Evolutionary conservation across 2,888 invertebrate species (phyloP).

Genomic region (Cecidostiba fungosa): DNA sequence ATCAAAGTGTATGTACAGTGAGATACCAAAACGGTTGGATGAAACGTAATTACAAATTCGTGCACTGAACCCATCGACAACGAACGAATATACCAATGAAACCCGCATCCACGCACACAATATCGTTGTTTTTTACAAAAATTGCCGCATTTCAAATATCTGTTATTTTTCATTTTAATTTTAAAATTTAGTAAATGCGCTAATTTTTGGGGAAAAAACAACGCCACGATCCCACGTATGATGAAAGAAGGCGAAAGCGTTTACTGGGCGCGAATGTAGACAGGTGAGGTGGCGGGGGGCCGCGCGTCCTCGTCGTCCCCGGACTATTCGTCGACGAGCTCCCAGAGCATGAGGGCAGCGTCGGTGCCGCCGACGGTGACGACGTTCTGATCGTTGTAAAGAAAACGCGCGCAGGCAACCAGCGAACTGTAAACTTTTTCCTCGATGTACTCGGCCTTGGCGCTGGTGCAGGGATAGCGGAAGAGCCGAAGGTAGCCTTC

Average conservation of each 20-base stretch:
- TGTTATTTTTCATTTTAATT: too few relatives aligned
- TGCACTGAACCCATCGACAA: constrained; percentile 7
- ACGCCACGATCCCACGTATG: not conserved
- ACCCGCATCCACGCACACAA: not conserved
- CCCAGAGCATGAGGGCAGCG: constrained; percentile 95
- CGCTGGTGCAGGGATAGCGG: constrained; percentile 92
- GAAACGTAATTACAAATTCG: not conserved
- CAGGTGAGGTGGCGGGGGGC: constrained; percentile 37
- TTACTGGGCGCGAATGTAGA: constrained; percentile 52
- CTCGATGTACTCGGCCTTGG: constrained; percentile 93
- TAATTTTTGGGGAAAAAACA: not conserved
- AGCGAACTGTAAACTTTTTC: constrained; percentile 93
- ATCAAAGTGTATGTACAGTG: not conserved
- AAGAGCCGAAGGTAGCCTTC: constrained; percentile 93
- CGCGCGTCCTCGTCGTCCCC: constrained; percentile 34
- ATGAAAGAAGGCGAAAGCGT: constrained; percentile 9
- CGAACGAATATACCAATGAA: not conserved
- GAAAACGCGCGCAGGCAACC: constrained; percentile 89
- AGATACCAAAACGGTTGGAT: not conserved
- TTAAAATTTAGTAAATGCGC: not conserved
- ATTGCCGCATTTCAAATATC: not conserved
- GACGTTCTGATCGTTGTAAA: constrained; percentile 92
- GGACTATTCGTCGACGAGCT: constrained; percentile 88
- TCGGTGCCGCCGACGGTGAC: constrained; percentile 94
- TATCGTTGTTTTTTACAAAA: not conserved